Conservation (phyloP, 2,888 invertebrate species). For the Amiota communis region DNA sequence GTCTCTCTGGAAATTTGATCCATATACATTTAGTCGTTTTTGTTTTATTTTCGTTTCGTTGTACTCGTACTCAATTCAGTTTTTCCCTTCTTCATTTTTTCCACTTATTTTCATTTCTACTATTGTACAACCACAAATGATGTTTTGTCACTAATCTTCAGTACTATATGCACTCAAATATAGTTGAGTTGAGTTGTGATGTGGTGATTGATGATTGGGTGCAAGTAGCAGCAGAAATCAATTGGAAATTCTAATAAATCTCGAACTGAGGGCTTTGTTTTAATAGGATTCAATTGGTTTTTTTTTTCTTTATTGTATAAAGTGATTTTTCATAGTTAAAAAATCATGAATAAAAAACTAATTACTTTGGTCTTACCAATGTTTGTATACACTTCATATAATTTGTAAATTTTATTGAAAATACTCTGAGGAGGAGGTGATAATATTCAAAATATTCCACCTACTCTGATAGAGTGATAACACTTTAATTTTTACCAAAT, state of each 20-base stretch:
- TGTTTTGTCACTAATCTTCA: conserved; percentile 23
- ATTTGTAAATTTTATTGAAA: too few species aligned
- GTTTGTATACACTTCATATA: too few species aligned
- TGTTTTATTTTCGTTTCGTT: not conserved
- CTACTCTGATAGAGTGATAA: too few species aligned
- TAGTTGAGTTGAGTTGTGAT: not conserved
- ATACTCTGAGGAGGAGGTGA: too few species aligned
- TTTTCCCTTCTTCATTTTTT: conserved; percentile 5
- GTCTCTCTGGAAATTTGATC: conserved; percentile 12
- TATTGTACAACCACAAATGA: conserved; percentile 15
- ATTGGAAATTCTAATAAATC: not conserved
- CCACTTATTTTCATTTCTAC: not conserved
- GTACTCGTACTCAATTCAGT: not conserved
- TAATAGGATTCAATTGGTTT: not conserved
- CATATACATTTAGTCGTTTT: not conserved
- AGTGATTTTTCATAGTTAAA: not conserved
- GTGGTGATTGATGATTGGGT: too few species aligned
- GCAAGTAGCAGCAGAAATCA: not conserved
- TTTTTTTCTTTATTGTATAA: too few species aligned
- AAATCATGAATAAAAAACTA: too few species aligned
- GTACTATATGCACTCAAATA: not conserved
- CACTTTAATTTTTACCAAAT: too few species aligned
- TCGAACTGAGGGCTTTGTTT: not conserved
- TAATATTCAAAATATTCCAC: too few species aligned
- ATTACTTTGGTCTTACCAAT: too few species aligned